Conservation (phyloP, 2,888 invertebrate species). For the Lamproptera curius region DNA sequence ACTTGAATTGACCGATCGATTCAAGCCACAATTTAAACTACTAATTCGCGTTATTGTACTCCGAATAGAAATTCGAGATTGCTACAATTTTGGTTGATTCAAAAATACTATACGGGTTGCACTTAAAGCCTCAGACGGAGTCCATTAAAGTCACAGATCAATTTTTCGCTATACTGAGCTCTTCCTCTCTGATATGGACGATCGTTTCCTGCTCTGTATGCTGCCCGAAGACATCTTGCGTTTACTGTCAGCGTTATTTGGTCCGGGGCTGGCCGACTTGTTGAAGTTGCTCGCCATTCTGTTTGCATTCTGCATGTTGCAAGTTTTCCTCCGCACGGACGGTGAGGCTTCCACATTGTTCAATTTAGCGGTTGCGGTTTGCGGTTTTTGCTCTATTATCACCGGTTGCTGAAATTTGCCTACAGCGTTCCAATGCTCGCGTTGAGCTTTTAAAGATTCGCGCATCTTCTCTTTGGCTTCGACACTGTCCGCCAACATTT, state of each 20-base stretch:
- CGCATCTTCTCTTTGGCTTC: slow-evolving; percentile 76
- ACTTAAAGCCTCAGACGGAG: slow-evolving; percentile 29
- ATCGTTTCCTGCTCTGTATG: slow-evolving; percentile 64
- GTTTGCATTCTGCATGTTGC: slow-evolving; percentile 56
- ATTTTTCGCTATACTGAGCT: slow-evolving; percentile 63
- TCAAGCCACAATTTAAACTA: slow-evolving; percentile 15
- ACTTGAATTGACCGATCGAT: neutral
- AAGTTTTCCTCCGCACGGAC: slow-evolving; percentile 63
- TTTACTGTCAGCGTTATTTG: slow-evolving; percentile 46
- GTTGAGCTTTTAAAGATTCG: slow-evolving; percentile 51
- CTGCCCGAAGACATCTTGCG: slow-evolving; percentile 73
- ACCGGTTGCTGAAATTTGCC: slow-evolving; percentile 65
- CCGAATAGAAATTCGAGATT: slow-evolving; percentile 16
- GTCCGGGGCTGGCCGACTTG: slow-evolving; percentile 47
- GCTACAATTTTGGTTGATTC: slow-evolving; percentile 14
- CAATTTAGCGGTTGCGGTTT: slow-evolving; percentile 44
- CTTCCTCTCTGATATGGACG: slow-evolving; percentile 67
- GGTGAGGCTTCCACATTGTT: slow-evolving; percentile 66
- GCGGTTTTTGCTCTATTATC: slow-evolving; percentile 56
- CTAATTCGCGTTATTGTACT: slow-evolving; percentile 9
- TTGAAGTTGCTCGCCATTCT: slow-evolving; percentile 56
- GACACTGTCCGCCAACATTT: slow-evolving; percentile 81
- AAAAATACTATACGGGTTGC: slow-evolving; percentile 20
- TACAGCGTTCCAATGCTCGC: slow-evolving; percentile 68
- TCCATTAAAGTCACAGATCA: slow-evolving; percentile 26